Base-by-base conservation (phyloP, 2,888 invertebrate species). In the Fissipunctia ypsillon region DNA sequence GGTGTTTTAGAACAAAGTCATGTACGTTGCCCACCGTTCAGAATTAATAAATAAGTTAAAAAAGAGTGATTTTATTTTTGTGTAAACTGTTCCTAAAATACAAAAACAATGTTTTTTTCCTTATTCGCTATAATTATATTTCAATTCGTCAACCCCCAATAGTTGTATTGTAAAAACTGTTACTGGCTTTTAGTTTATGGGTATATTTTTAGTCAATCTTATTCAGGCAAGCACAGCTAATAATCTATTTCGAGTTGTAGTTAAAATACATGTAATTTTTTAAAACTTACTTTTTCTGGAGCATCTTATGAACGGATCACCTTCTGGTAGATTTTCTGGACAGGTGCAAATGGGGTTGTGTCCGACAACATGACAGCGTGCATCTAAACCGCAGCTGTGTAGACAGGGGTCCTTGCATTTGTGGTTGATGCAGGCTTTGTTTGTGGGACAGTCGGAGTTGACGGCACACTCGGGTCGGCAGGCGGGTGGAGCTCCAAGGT, bases 301-400 rank as follows among this genome's bases (percentile, higher is more conserved):
- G 91, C 98, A 98, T 92, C 97, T 97, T 84, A 97, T 97, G 88
- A 98, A 98, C 28, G 98, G 98, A 96, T 98, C 98, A 41, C 98
- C 98, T 81, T 97, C 96, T 69, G 97, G 97, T 67, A 97, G 96
- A 71, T 96, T 94, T 78, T 97, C 97, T 31, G 96, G 95, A 87
- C 98, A 98, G 78, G 97, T 97, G 90, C 98, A 98, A 81, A 98
- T 97, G 3, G 98, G 98, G 89, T 97, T 98, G 90, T 98, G 98
- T 87, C 97, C 97, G 61, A 98, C 97, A 57, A 98, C 98, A 93
- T 97, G 97, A 87, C 98, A 98, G 75, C 97, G 96, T 38, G 98
- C 98, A 89, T 98, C 97, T 76, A 97, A 96, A 9, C 98, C 98
- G 88, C 98, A 98, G 59, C 97, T 97, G 81, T 98, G 97, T 56